Base-by-base conservation (phyloP, 2,113 vertebrate species). In the Neomonachus schauinslandi region DNA sequence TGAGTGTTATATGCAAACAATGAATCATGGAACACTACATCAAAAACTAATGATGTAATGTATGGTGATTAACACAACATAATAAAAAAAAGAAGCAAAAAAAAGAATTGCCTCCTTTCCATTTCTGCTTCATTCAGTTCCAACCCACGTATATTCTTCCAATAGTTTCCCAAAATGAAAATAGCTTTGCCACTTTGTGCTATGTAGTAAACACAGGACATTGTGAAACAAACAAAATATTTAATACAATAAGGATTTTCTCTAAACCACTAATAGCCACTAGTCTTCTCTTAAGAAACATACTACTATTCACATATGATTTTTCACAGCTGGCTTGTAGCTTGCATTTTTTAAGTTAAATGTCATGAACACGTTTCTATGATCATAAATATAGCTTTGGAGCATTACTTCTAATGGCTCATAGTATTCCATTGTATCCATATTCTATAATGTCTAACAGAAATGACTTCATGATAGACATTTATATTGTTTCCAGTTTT, bases 331-430 rank as follows among this genome's bases (percentile, higher is more conserved):
- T 57, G 15, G 28, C 39, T 36, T 91, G 15, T 71, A 42, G 42
- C 71, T 77, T 82, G 51, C 53, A 84, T 71, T 92, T 92, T 90
- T 92, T 76, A 16, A 96, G 31, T 95, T 69, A 14, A 71, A 72
- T 92, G 33, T 80, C 91, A 89, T 33, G 42, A 77, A 33, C 18
- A 63, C 33, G 72, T 93, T 84, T 92, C 53, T 24, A 36, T 69
- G n/a, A 26, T 39, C 28, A 80, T 61, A 90, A 72, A 79, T 55
- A 61, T 12, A 67, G 24, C 39, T 83, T 82, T 85, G 22, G 14
- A 46, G 28, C 14, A 49, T 61, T 76, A 53, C 59, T 97, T 77
- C 86, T 93, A 74, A 85, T 49, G 24, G 18, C 13, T 93, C 51
- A 59, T 55, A 33, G 28, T 95, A 80, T 81, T 71, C 39, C 24